Percentiles rank a stretch among this genome's conserved stretches.
These are phyloP conservation scores for Eulimnadia texana DNA, from an alignment of 1,140 invertebrate genomes.

Conservation along the genomic window DNA sequence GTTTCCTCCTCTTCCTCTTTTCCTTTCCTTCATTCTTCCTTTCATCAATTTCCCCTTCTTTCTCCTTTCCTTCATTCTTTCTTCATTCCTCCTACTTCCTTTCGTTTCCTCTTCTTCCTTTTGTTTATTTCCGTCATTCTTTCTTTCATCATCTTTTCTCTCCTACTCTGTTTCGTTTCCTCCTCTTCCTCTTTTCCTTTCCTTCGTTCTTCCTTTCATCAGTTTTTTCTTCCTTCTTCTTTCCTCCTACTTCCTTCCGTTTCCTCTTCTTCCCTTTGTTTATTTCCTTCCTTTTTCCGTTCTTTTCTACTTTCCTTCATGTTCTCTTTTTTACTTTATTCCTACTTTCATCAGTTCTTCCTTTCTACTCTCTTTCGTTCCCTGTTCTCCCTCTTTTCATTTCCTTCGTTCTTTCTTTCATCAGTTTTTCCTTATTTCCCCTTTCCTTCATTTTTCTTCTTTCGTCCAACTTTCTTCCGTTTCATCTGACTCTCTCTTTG, in stretches of 20 bases:
- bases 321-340: neutral
- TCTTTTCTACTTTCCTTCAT: neutral
- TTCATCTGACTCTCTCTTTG: neutral
- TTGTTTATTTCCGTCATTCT: neutral
- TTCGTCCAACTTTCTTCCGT: neutral
- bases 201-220: conserved; percentile 1
- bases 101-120: neutral
- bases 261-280: neutral
- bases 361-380: neutral
- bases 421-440: neutral
- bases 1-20: neutral
- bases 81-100: conserved; percentile 2
- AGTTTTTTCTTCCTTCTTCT: neutral
- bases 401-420: neutral
- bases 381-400: neutral
- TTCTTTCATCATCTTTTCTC: neutral
- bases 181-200: neutral
- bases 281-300: neutral
- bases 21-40: neutral
- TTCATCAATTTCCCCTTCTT: neutral
- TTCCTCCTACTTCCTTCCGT: neutral
- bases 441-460: neutral
- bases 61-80: neutral
- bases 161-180: neutral
- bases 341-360: neutral